Conservation (phyloP, 2,888 invertebrate genomes). For the Chloromyia formosa region DNA sequence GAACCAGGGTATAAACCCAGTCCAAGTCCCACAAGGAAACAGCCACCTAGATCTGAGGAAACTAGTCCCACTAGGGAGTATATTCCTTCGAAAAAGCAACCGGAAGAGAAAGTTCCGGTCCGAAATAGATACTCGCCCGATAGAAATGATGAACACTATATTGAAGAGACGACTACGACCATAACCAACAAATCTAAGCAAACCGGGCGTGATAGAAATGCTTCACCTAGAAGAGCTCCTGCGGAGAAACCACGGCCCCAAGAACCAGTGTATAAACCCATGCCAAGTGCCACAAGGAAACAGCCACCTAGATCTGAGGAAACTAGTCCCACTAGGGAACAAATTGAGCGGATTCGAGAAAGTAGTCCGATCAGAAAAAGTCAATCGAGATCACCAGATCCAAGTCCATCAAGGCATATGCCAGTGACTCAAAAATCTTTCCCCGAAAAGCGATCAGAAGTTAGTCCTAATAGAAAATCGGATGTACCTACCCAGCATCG, state of each 20-base stretch:
- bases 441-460: conserved; percentile 1
- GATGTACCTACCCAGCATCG: not conserved
- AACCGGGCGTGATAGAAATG: too few species aligned
- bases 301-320: too few species aligned
- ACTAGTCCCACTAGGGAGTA: too few species aligned
- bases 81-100: conserved; percentile 16
- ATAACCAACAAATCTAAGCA: conserved; percentile 45
- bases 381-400: not conserved
- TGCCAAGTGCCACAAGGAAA: too few species aligned
- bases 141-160: not conserved
- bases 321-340: not conserved
- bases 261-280: too few species aligned
- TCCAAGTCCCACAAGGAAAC: too few species aligned
- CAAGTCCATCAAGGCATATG: not conserved
- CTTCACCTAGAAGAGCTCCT: too few species aligned
- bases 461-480: not conserved
- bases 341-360: not conserved
- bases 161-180: conserved; percentile 45
- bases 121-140: conserved; percentile 44
- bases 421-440: not conserved
- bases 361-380: not conserved
- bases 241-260: too few species aligned
- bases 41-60: too few species aligned
- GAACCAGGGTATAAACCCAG: too few species aligned
- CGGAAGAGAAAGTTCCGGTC: conserved; percentile 48